Base-by-base conservation (phyloP, 2,113 vertebrate species). In the Eonycteris spelaea region DNA sequence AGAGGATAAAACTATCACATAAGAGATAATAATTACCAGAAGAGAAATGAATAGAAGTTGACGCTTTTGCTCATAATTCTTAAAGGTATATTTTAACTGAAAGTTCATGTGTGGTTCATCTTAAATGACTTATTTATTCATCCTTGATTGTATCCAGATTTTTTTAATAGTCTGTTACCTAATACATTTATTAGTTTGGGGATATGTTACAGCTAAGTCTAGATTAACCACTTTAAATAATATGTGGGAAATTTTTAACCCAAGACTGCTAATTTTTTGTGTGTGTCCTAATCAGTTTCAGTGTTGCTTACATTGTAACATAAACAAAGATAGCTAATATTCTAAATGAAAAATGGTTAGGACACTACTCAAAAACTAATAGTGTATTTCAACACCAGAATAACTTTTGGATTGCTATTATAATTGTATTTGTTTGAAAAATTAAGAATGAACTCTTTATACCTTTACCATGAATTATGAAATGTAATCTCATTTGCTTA, bases 41-140 rank as follows among this genome's bases (percentile, higher is more conserved):
- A 93, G 61, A 97, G 30, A 86, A 94, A 67, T 26, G 40, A 89
- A 48, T 93, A 93, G 53, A 79, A 97, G 75, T 79, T 14, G 26
- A 84, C n/a, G 35, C 0, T 53, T 96, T 94, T 79, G 51, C 30
- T 83, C 30, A 18, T 86, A 13, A 13, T 79, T 90, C 87, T 74
- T 59, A 75, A 89, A 94, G 53, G 18, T 94, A 7, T 74, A 35
- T 71, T 91, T 82, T 91, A 93, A 95, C 67, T 68, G 40, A 71
- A 91, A 96, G 40, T 88, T 96, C 51, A 86, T 57, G 24, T 79
- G 28, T 26, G 65, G 38, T 80, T 95, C 22, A 40, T 73, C 45
- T 80, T 71, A 57, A 57, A 38, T 86, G 67, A 75, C 53, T 63
- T 43, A 51, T 22, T 88, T 67, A 67, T 59, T 94, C 38, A 57